A percentile compares a stretch with the other conserved stretches of the same genome.
Conservation (phyloP, 1,140 invertebrate species). For the Phortica variegata region DNA sequence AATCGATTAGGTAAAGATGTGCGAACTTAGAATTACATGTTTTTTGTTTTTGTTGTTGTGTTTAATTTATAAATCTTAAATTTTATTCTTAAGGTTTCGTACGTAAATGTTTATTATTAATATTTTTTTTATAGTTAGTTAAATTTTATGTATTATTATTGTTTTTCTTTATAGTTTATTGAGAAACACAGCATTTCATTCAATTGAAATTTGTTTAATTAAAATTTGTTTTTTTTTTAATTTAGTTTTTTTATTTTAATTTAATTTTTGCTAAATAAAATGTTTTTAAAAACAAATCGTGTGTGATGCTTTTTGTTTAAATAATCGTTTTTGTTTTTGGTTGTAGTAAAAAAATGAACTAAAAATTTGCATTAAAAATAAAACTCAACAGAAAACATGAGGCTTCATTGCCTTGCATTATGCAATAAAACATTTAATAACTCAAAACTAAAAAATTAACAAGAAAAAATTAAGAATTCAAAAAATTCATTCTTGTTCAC, state of each 20-base stretch:
- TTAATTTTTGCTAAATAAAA: constrained; percentile 35
- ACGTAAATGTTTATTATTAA: background rate
- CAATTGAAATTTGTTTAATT: no score
- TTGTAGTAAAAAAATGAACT: constrained; percentile 16
- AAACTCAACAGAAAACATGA: constrained; percentile 48
- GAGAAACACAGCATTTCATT: constrained; percentile 52
- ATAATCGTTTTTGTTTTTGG: constrained; percentile 10
- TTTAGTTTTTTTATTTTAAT: background rate
- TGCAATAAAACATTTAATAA: constrained; percentile 1
- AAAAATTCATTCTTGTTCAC: constrained; percentile 10
- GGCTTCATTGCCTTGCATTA: constrained; percentile 24
- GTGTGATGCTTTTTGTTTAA: constrained; percentile 1
- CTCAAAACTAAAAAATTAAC: background rate
- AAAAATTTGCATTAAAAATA: constrained; percentile 22
- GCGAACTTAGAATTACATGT: constrained; percentile 43
- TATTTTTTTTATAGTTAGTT: constrained; percentile 31
- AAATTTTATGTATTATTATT: constrained; percentile 10
- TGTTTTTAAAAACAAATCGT: constrained; percentile 1
- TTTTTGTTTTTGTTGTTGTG: constrained; percentile 14
- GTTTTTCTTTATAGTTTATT: constrained; percentile 31
- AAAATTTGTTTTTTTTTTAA: constrained; percentile 38
- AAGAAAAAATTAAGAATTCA: no score
- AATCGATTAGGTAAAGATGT: constrained; percentile 53
- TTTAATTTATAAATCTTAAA: constrained; percentile 30
- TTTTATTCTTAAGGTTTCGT: constrained; percentile 23